phyloP scores from a whole-genome alignment of 2,888 invertebrate genomes.

The Pyrocoelia pectoralis region DNA sequence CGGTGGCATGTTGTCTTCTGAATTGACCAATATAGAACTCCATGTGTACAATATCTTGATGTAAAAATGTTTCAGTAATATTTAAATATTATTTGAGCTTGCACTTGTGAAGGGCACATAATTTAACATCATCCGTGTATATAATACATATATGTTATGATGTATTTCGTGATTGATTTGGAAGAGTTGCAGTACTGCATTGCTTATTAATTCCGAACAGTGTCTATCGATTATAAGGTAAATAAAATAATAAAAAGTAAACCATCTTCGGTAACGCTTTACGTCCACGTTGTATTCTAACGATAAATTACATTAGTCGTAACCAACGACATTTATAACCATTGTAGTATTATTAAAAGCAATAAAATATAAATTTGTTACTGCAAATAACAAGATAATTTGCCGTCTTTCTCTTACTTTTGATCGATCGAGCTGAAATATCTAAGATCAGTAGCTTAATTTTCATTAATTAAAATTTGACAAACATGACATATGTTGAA shows the following conservation, averaged over 20 bases:
- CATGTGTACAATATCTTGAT: too few relatives aligned
- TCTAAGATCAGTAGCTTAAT: conserved; percentile 5
- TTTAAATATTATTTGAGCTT: too few relatives aligned
- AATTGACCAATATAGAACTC: too few relatives aligned
- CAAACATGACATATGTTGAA: neutral
- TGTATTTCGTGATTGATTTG: too few relatives aligned
- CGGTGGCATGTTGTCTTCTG: too few relatives aligned
- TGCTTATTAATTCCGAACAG: too few relatives aligned
- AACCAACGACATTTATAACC: conserved; percentile 12
- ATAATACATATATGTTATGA: too few relatives aligned
- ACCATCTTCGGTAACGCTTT: neutral
- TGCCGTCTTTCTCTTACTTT: neutral
- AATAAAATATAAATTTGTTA: conserved; percentile 12
- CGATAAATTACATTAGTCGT: conserved; percentile 11
- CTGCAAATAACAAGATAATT: conserved; percentile 15
- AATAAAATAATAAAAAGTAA: neutral
- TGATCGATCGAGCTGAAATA: neutral
- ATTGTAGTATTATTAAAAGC: conserved; percentile 9
- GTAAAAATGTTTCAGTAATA: too few relatives aligned
- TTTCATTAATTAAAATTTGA: conserved; percentile 4
- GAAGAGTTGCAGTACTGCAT: too few relatives aligned
- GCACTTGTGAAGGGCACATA: too few relatives aligned
- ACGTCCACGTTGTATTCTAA: neutral
- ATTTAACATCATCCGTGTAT: too few relatives aligned
- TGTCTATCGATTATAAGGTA: too few relatives aligned